phyloP scores from a whole-genome alignment of 92 coral and sea anemone genomes.

The Isaurus tuberculatus region DNA sequence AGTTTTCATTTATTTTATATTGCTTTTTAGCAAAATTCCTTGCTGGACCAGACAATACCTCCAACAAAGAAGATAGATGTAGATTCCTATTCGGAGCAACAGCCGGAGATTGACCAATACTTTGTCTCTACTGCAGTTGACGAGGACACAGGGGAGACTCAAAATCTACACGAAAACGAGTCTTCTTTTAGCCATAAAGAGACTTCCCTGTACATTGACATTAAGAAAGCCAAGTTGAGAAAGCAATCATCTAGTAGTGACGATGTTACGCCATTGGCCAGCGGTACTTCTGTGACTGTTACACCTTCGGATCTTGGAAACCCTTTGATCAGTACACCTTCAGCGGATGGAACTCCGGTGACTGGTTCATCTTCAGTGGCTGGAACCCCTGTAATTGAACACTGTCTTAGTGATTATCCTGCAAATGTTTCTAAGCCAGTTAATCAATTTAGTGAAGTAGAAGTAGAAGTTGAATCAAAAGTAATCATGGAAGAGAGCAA shows the following conservation, averaged over 20 bases:
- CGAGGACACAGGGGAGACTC: constrained; percentile 33
- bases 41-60: neutral
- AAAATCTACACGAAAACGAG: neutral
- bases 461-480: neutral
- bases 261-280: constrained; percentile 9
- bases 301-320: constrained; percentile 15
- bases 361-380: neutral
- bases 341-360: neutral
- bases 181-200: neutral
- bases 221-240: constrained; percentile 15
- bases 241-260: constrained; percentile 15
- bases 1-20: too few species aligned
- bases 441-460: neutral
- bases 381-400: neutral
- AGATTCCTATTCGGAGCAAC: neutral
- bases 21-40: neutral
- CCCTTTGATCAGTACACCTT: neutral
- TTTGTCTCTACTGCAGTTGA: constrained; percentile 6
- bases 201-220: constrained; percentile 8
- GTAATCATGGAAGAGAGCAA: neutral
- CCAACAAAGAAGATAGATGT: neutral
- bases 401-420: neutral
- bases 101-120: neutral
- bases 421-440: neutral
- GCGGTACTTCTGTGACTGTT: constrained; percentile 20